Evolutionary conservation across 2,888 invertebrate genomes (phyloP).

Genomic region (Suillia variegata): DNA sequence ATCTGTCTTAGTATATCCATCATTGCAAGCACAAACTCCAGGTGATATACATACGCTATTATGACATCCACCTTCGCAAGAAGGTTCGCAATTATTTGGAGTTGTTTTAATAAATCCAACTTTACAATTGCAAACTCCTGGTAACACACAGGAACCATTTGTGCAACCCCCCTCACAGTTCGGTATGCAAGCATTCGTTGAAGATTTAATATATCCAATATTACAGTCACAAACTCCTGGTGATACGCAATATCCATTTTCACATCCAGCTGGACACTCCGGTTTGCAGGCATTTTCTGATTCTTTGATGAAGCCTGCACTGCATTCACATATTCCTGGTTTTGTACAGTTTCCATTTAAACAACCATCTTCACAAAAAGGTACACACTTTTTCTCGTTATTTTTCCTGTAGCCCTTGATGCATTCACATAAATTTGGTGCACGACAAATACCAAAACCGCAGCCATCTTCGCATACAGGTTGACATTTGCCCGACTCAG

Average conservation of each 20-base stretch:
- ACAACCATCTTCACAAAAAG: background rate
- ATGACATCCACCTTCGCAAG: conserved; percentile 30
- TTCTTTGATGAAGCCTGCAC: background rate
- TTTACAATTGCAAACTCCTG: conserved; percentile 43
- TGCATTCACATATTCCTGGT: background rate
- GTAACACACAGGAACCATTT: conserved; percentile 50
- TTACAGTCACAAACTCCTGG: background rate
- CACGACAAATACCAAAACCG: conserved; percentile 44
- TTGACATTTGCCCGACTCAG: conserved; percentile 14
- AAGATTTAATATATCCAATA: conserved; percentile 8
- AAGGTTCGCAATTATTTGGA: conserved; percentile 32
- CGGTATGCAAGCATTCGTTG: conserved; percentile 14
- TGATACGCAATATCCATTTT: background rate
- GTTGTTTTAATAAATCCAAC: conserved; percentile 33
- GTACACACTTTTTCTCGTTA: conserved; percentile 5
- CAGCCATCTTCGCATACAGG: conserved; percentile 27
- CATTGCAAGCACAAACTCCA: conserved; percentile 41
- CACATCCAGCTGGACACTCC: background rate
- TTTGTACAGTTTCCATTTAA: background rate
- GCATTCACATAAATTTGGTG: conserved; percentile 44
- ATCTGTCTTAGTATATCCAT: conserved; percentile 30
- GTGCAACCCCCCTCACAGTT: conserved; percentile 26
- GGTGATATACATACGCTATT: conserved; percentile 53
- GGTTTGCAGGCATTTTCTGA: background rate
- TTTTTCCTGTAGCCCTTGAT: conserved; percentile 18